Evolutionary conservation across 2,113 vertebrate species (phyloP).

Genomic region (Dascyllus trimaculatus): DNA sequence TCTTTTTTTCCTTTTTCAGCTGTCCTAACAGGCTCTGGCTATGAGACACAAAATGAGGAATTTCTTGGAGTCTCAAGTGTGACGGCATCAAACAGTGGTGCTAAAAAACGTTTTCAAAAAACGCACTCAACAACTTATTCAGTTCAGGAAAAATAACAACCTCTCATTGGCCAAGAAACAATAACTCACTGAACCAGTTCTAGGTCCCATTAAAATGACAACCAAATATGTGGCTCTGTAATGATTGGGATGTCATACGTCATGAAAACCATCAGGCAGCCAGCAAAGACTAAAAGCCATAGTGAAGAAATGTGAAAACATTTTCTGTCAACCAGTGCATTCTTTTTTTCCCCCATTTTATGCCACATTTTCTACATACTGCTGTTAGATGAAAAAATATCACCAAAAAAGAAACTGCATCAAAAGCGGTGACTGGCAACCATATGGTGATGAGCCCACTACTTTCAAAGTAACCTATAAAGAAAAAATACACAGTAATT

Average conservation of each 20-base stretch:
- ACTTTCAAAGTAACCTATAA: slow-evolving; percentile 72
- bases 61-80: not conserved
- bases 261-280: slow-evolving; percentile 41
- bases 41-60: not conserved
- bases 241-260: slow-evolving; percentile 19
- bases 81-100: not conserved
- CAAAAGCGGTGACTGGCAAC: slow-evolving; percentile 62
- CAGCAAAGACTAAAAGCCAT: slow-evolving; percentile 18
- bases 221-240: slow-evolving; percentile 32
- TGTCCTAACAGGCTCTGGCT: slow-evolving; percentile 7
- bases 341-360: slow-evolving; percentile 40
- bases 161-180: not conserved
- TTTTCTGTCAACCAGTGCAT: slow-evolving; percentile 35
- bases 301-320: slow-evolving; percentile 24
- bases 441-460: slow-evolving; percentile 70
- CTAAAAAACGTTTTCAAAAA: not conserved
- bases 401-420: slow-evolving; percentile 27
- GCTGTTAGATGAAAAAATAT: slow-evolving; percentile 12
- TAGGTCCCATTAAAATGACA: slow-evolving; percentile 37
- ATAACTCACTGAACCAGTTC: not conserved
- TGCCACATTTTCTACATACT: slow-evolving; percentile 28
- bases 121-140: not conserved
- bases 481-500: slow-evolving; percentile 44
- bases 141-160: not conserved
- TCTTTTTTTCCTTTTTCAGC: slow-evolving; percentile 64